Percentiles rank a stretch among this genome's conserved stretches.
Evolutionary conservation across 2,113 vertebrate genomes (phyloP).

Genomic region (Callipepla californica): DNA sequence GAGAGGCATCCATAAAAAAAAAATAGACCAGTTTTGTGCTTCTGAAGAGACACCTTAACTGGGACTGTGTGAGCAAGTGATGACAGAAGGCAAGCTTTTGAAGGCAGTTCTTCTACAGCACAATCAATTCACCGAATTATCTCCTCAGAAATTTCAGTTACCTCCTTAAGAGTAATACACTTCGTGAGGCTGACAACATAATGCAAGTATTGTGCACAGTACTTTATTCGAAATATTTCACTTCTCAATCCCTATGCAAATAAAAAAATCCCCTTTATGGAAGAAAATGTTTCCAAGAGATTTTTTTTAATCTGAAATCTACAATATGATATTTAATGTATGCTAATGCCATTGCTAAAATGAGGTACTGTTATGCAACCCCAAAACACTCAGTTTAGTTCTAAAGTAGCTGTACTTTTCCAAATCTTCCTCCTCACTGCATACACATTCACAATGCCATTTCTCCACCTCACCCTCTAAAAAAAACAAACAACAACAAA

Average conservation of each 20-base stretch:
- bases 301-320: not conserved
- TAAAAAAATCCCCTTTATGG: not conserved
- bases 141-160: not conserved
- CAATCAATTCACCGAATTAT: not conserved
- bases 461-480: not conserved
- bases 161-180: not conserved
- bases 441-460: not conserved
- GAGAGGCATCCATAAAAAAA: not conserved
- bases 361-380: not conserved
- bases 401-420: not conserved
- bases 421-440: not conserved
- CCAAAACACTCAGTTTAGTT: not conserved
- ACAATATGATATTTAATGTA: not conserved
- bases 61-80: not conserved
- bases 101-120: not conserved
- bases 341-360: not conserved
- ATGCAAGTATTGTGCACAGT: not conserved
- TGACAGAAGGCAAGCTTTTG: not conserved
- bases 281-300: not conserved
- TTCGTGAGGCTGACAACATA: not conserved
- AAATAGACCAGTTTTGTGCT: not conserved
- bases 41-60: not conserved
- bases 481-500: not conserved
- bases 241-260: not conserved
- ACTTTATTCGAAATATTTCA: slow-evolving; percentile 3